Evolutionary conservation across 2,113 vertebrate species (phyloP).

Genomic region (Panurus biarmicus): DNA sequence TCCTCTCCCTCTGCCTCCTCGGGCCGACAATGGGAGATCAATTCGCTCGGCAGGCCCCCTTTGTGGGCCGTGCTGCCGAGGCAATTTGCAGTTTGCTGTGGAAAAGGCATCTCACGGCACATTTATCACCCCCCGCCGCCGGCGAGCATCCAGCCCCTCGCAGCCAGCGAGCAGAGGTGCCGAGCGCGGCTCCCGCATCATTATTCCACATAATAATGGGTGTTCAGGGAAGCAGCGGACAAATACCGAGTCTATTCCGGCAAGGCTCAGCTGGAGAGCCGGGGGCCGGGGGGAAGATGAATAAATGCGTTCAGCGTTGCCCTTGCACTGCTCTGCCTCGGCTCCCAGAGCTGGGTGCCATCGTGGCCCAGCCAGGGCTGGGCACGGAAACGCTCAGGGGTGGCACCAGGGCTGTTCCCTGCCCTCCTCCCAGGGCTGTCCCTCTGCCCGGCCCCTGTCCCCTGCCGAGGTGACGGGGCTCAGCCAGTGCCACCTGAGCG

Average conservation of each 20-base stretch:
- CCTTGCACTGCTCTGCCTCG: background rate
- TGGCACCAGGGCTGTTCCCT: too few species aligned
- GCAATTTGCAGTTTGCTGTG: slow-evolving; percentile 75
- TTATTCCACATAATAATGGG: slow-evolving; percentile 61
- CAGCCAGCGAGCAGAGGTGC: slow-evolving; percentile 64
- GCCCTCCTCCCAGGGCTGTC: background rate
- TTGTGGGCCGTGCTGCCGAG: slow-evolving; percentile 68
- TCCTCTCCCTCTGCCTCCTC: slow-evolving; percentile 50
- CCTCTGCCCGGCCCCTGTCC: background rate
- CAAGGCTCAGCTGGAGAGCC: slow-evolving; percentile 44
- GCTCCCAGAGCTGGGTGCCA: background rate
- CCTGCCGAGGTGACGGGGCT: background rate
- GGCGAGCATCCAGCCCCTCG: background rate
- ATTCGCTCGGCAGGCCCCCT: slow-evolving; percentile 70
- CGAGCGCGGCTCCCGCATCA: slow-evolving; percentile 53
- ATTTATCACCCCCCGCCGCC: slow-evolving; percentile 74
- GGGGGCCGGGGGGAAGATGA: background rate
- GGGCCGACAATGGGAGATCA: slow-evolving; percentile 68
- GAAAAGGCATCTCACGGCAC: slow-evolving; percentile 70
- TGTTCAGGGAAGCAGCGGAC: slow-evolving; percentile 68
- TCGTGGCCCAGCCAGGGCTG: background rate
- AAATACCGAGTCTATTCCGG: slow-evolving; percentile 31
- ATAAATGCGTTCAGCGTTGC: background rate
- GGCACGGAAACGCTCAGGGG: accelerated
- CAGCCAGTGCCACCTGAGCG: background rate